Base-by-base conservation (phyloP, 2,797 vertebrate species). In the Chromis chromis region DNA sequence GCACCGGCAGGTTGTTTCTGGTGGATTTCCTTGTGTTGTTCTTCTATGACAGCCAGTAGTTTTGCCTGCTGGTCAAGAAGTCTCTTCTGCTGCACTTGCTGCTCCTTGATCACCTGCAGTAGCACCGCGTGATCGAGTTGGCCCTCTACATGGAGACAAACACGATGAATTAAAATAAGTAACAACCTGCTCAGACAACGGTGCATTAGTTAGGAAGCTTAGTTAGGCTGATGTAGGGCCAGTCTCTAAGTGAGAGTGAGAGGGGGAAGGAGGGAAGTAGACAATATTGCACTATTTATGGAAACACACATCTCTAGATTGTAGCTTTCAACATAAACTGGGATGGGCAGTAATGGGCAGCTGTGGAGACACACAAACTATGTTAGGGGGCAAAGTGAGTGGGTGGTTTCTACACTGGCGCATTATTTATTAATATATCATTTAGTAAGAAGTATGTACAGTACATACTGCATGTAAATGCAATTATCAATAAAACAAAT, bases 11-110 rank as follows among this genome's bases (percentile, higher is more conserved):
- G 96, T 79, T 95, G 95, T 80, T 95, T 95, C 89, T 98, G 97
- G 89, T 96, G 97, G 73, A 99, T 98, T 91, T 99, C 98, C 91
- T 99, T 98, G 93, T 99, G 98, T 78, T 99, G 98, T 82, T 99
- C 97, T 68, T 98, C 94, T 0, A 99, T 98, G 21, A 99, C 97
- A 0, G 96, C 97, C 70, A 99, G 89, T 7, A 99, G 94, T 81
- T 98, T 98, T 61, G 96, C 98, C 89, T 99, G 98, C 90, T 99
- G 98, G 88, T 99, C 98, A 7, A 99, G 93, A 12, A 99, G 94
- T 68, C 97, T 96, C 93, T 99, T 98, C 46, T 99, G 98, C 88
- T 99, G 97, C 71, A 95, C 94, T 78, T 99, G 98, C 93, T 99
- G 98, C 77, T 98, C 95, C 66, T 98, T 95, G 85, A 99, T 98